Evolutionary conservation across 2,113 vertebrate species (phyloP), one percentile per base, ranked within the genome.

Genomic region (Calypte anna): DNA sequence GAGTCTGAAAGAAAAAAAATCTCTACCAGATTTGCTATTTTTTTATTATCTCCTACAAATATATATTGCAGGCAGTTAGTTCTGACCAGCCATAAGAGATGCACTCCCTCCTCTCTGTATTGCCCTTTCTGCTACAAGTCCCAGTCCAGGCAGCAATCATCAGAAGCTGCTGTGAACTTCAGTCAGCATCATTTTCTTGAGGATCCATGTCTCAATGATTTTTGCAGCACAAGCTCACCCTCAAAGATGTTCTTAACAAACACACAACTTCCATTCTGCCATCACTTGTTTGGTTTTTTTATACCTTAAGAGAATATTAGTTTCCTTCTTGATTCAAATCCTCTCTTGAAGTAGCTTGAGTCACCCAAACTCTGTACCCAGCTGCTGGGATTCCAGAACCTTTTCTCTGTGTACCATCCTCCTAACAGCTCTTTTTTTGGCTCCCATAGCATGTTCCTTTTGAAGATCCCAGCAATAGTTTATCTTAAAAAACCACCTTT

Each of bases 301-400:
- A 46, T 3, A 1, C 22, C 59, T 87, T 86, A 82, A 85, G 14
- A 70, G 21, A 28, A n/a, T 31, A 6, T 81, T 84, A 62, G 68
- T 92, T 96, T 95, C 68, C 68, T 76, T 72, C 86, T 93, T 24
- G 59, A 83, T 96, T 96, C 64, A 95, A 90, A 94, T 94, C 67
- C 59, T 89, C 74, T 95, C 61, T 96, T 67, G 77, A 88, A 86
- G 70, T 40, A 33, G 82, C 57, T 53, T n/a, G 78, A 90, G 88
- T 76, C 81, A 92, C 54, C 38, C 67, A 78, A 33, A 17, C 84
- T 91, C 89, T 95, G 14, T 44, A 89, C 93, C 69, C 77, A 88
- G 16, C 54, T 51, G 36, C 36, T 87, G 76, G 88, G 90, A 83
- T 96, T 85, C 61, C 51, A 64, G n/a, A 12, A 66, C 46, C 73